Percentiles rank a stretch among this genome's conserved stretches.
phyloP scores from a whole-genome alignment of 2,888 invertebrate species.

The Marronus borbonicus region DNA sequence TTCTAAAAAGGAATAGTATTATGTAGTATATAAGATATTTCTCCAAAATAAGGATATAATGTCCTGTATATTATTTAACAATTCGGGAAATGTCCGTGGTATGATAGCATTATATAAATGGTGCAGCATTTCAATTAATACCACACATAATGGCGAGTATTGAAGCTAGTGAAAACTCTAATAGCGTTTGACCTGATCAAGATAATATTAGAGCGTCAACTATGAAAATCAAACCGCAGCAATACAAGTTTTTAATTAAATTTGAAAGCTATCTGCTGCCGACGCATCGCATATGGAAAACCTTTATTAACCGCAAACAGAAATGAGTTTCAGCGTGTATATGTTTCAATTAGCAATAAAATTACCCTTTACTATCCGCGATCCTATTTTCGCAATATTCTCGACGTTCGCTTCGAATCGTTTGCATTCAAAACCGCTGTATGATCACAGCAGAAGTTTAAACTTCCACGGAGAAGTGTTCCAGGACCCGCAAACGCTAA shows the following conservation, averaged over 20 bases:
- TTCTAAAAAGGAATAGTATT: no score
- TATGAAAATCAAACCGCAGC: no score
- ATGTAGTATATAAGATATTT: no score
- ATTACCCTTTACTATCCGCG: background rate
- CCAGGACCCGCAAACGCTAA: background rate
- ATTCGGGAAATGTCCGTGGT: no score
- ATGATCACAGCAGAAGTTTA: slow-evolving; percentile 37
- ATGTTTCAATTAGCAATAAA: slow-evolving; percentile 32
- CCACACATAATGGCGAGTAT: no score
- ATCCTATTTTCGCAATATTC: slow-evolving; percentile 14
- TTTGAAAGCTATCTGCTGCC: background rate
- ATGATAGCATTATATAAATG: no score
- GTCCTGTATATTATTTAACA: no score
- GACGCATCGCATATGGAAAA: background rate
- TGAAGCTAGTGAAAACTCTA: no score
- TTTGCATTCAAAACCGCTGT: slow-evolving; percentile 25
- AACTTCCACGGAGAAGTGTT: slow-evolving; percentile 31
- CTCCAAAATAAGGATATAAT: no score
- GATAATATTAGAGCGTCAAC: no score
- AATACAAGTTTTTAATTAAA: slow-evolving; percentile 15
- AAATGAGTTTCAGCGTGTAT: background rate
- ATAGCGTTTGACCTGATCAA: no score
- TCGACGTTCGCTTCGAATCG: slow-evolving; percentile 3
- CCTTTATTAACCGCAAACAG: slow-evolving; percentile 23
- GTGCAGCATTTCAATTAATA: no score